Conservation (phyloP, 1,140 invertebrate species). For the Aporrectodea caliginosa region DNA sequence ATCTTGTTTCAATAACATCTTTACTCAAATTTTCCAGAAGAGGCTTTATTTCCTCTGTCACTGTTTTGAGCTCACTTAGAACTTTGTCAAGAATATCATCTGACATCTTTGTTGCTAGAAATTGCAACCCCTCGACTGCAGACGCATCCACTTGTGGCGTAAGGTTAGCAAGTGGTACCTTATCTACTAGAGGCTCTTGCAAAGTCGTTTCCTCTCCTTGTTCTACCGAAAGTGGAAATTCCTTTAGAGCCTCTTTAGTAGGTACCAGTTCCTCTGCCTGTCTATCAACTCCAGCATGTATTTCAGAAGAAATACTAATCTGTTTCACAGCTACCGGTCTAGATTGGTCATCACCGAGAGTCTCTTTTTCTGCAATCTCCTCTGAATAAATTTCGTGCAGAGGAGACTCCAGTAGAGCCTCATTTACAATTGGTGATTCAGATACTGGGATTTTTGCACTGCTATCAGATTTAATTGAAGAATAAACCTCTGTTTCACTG, state of each 20-base stretch:
- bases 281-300: not conserved
- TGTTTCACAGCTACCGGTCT: not conserved
- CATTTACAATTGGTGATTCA: no score
- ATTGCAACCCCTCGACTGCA: not conserved
- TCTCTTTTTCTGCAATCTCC: not conserved
- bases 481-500: no score
- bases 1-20: no score
- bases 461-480: no score
- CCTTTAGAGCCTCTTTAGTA: not conserved
- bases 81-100: not conserved
- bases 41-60: no score
- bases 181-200: not conserved
- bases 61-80: not conserved
- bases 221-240: not conserved
- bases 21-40: no score
- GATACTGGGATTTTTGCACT: no score
- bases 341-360: not conserved
- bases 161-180: not conserved
- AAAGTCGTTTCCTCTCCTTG: not conserved
- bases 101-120: not conserved
- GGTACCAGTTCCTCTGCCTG: not conserved
- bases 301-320: not conserved
- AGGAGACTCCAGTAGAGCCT: not conserved
- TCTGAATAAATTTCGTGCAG: not conserved
- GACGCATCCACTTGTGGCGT: not conserved